Percentiles rank a stretch among this genome's conserved stretches.
Evolutionary conservation across 2,888 invertebrate genomes (phyloP).

Genomic region (Rotaria macrura): DNA sequence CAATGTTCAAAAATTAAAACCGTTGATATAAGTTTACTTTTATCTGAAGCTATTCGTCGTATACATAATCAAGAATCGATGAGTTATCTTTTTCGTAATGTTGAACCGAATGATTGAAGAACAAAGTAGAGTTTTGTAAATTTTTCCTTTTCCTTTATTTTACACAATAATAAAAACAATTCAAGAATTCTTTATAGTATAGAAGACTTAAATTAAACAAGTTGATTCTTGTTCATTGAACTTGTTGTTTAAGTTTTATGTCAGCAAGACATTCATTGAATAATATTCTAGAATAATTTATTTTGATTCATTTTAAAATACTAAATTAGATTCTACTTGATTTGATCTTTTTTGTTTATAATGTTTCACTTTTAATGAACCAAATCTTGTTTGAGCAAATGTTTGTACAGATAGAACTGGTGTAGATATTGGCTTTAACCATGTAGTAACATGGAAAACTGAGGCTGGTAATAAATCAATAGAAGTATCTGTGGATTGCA

Average conservation of each 20-base stretch:
- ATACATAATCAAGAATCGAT: constrained; percentile 98
- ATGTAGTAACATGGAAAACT: not conserved
- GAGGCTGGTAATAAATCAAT: not conserved
- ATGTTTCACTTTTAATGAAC: constrained; percentile 28
- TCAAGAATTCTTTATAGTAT: too few species aligned
- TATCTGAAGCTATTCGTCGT: constrained; percentile 91
- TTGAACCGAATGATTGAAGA: constrained; percentile 27
- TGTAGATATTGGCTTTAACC: not conserved
- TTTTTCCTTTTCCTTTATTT: too few species aligned
- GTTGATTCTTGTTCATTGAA: too few species aligned
- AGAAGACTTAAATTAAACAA: not conserved
- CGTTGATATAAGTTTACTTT: constrained; percentile 86
- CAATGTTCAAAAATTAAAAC: constrained; percentile 98
- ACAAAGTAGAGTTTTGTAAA: too few species aligned
- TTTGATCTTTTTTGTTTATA: too few species aligned
- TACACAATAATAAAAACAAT: too few species aligned
- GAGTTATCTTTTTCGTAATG: constrained; percentile 76
- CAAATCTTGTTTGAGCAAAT: constrained; percentile 33
- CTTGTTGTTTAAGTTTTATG: not conserved
- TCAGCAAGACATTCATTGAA: not conserved
- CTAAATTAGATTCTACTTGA: not conserved
- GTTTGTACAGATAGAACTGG: constrained; percentile 23
- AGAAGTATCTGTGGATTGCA: constrained; percentile 64
- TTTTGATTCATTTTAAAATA: too few species aligned
- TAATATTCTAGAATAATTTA: not conserved